Conservation (phyloP, 37 sponge, comb jelly and placozoan genomes). For the Corticium candelabrum region DNA sequence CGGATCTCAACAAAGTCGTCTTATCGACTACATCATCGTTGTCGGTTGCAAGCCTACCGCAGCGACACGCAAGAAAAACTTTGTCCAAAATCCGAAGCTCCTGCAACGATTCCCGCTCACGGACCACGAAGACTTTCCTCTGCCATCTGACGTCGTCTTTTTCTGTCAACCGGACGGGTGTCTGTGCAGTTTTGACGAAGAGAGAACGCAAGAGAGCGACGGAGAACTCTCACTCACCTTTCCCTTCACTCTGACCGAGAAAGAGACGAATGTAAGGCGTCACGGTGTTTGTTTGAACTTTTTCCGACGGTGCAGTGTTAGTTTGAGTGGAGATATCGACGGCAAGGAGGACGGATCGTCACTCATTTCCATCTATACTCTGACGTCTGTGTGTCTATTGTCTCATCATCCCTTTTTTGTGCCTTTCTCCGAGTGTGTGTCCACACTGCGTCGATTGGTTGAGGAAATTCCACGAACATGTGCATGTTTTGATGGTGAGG, state of each 20-base stretch:
- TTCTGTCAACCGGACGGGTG: constrained; percentile 62
- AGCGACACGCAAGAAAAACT: neutral
- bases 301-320: neutral
- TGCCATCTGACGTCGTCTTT: constrained; percentile 34
- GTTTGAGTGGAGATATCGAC: neutral
- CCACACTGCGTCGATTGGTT: neutral
- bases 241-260: constrained; percentile 64
- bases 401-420: constrained; percentile 34
- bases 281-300: constrained; percentile 48
- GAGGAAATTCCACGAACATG: neutral
- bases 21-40: constrained; percentile 1
- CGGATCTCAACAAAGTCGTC: neutral
- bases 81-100: constrained; percentile 9
- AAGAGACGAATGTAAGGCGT: constrained; percentile 45
- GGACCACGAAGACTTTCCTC: constrained; percentile 16
- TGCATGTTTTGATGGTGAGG: neutral
- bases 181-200: neutral
- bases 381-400: constrained; percentile 56
- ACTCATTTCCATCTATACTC: neutral
- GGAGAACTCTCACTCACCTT: constrained; percentile 22
- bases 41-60: neutral
- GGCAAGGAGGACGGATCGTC: neutral
- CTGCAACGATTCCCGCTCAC: constrained; percentile 23
- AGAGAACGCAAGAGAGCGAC: neutral
- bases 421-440: constrained; percentile 35